Evolutionary conservation across 1,140 invertebrate species (phyloP).

Genomic region (Sarcophaga peregrina): DNA sequence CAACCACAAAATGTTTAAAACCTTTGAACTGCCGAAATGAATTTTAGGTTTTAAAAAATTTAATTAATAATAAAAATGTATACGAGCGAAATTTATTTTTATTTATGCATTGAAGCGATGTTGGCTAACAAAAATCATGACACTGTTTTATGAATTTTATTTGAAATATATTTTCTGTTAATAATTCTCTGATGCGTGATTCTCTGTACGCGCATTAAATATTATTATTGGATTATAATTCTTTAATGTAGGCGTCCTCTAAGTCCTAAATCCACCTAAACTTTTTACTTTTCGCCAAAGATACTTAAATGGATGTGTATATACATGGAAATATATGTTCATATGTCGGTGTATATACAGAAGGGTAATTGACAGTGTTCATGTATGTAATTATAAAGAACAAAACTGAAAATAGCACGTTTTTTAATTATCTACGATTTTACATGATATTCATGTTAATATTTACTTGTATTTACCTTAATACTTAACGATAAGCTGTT

Average conservation of each 20-base stretch:
- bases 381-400: not conserved
- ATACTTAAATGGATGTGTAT: not conserved
- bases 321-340: not conserved
- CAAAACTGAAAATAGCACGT: not conserved
- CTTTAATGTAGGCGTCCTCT: not conserved
- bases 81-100: not conserved
- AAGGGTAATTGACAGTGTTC: not conserved
- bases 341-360: too few species aligned
- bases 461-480: not conserved
- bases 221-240: not conserved
- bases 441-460: not conserved
- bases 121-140: not conserved
- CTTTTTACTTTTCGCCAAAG: not conserved
- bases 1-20: not conserved
- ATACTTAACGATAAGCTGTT: not conserved
- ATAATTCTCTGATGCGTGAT: not conserved
- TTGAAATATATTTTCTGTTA: not conserved
- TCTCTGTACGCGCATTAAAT: not conserved
- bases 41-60: not conserved
- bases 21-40: not conserved
- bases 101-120: not conserved
- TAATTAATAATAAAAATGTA: not conserved
- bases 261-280: not conserved
- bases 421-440: slow-evolving; percentile 10
- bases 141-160: not conserved